A percentile compares a stretch with the other conserved stretches of the same genome.
phyloP scores from a whole-genome alignment of 2,113 vertebrate species.

The Neotoma lepida region DNA sequence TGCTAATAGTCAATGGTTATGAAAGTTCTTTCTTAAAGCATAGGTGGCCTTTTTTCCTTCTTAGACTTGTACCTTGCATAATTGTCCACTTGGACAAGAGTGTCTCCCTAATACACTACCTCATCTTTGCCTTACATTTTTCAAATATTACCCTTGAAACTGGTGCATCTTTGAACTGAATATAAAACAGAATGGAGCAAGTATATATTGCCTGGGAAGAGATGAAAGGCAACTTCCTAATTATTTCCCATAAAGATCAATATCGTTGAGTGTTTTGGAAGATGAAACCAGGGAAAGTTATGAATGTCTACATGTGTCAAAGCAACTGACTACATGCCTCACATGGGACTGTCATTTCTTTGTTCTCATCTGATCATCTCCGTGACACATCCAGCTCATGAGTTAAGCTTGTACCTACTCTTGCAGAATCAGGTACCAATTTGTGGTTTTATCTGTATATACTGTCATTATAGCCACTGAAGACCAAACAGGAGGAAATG shows the following conservation, averaged over 20 bases:
- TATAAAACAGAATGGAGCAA: conserved; percentile 22
- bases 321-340: neutral
- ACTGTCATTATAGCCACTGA: conserved; percentile 40
- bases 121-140: conserved; percentile 30
- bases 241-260: conserved; percentile 60
- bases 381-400: neutral
- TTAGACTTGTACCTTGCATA: neutral
- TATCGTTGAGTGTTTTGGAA: conserved; percentile 52
- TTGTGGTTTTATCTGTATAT: conserved; percentile 25
- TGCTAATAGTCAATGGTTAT: neutral
- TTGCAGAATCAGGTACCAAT: conserved; percentile 31
- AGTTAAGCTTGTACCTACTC: neutral
- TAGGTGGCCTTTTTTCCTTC: neutral
- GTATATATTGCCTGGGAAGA: conserved; percentile 28
- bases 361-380: conserved; percentile 24
- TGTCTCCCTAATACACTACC: conserved; percentile 14
- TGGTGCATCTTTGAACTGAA: neutral
- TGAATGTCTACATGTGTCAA: neutral
- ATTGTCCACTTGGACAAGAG: neutral
- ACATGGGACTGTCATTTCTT: conserved; percentile 16
- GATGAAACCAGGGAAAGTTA: conserved; percentile 23
- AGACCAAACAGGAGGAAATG: neutral
- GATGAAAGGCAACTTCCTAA: neutral
- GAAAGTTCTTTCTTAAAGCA: conserved; percentile 47
- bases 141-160: conserved; percentile 51